A percentile compares a stretch with the other conserved stretches of the same genome.
Evolutionary conservation across 2,113 vertebrate species (phyloP).

Genomic region (Micromys minutus): DNA sequence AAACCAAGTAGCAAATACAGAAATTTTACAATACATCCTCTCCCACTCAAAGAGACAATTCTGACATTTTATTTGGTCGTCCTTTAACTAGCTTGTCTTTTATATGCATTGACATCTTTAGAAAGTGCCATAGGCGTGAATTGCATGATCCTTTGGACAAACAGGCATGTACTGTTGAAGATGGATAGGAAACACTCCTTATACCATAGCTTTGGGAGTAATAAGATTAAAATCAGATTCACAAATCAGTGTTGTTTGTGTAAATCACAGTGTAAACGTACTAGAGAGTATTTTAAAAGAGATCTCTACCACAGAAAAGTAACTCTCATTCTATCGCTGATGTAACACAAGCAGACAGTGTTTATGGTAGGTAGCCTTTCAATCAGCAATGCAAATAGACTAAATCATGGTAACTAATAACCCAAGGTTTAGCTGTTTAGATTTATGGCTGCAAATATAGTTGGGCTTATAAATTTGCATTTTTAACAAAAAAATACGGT

Average conservation of each 20-base stretch:
- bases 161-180: background rate
- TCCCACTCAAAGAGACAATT: background rate
- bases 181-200: background rate
- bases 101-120: background rate
- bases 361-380: background rate
- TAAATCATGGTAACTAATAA: slow-evolving; percentile 21
- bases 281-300: background rate
- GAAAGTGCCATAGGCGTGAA: too few relatives aligned
- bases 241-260: slow-evolving; percentile 7
- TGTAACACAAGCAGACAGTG: background rate
- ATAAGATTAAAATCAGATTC: slow-evolving; percentile 13
- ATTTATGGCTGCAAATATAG: background rate
- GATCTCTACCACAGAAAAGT: background rate
- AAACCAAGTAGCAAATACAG: background rate
- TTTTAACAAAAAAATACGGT: slow-evolving; percentile 1
- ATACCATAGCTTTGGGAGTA: background rate
- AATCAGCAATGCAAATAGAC: background rate
- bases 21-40: background rate
- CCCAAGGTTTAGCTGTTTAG: background rate
- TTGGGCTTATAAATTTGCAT: background rate
- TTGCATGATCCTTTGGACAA: background rate
- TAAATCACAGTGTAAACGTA: background rate
- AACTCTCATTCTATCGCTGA: background rate
- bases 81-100: background rate
- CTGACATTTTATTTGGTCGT: background rate